Evolutionary conservation across 2,888 invertebrate species (phyloP), one percentile per base, ranked within the genome.

Genomic region (Alloplasta piceator): DNA sequence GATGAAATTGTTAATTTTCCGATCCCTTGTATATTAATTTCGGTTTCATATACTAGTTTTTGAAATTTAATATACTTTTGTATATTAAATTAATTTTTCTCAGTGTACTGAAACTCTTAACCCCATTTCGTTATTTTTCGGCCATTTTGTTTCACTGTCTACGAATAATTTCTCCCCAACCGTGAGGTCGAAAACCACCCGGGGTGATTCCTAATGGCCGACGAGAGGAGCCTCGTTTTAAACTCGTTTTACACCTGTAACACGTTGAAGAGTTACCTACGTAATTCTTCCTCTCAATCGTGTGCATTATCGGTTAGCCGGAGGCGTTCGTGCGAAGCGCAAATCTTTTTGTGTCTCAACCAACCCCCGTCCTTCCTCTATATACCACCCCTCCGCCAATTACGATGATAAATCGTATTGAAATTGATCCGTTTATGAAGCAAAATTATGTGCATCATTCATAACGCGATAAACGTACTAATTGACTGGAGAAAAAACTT

Each of bases 211-310:
- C 87, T 89, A 91, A 91, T 91, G 90, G 87, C 85, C 85, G 85
- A 26, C 26, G 26, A 26, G 26, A 26, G 26, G 26, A 87, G 79
- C 85, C 86, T 90, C 88, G 87, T 89, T 90, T 26, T 86, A 87
- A 84, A 86, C 85, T 84, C 87, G 88, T 90, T 81, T 91, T 90
- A 90, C 90, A 90, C 89, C 89, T 89, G 88, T 87, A 84, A 82
- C 73, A 63, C 70, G 58, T 77, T 66, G 74, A 75, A n/a, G n/a
- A n/a, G n/a, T n/a, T n/a, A n/a, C n/a, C n/a, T 46, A 72, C 56
- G 26, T 71, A 58, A 67, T 43, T 78, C 82, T 78, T 55, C 73
- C 82, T 78, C 82, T 77, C 82, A 55, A 74, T 67, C 66, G 64
- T 74, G 80, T 82, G 78, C 84, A 87, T 86, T 87, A 87, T 85